These are phyloP conservation scores for Tetragnatha montana DNA, from an alignment of 2,888 invertebrate genomes.

Conservation along the genomic window DNA sequence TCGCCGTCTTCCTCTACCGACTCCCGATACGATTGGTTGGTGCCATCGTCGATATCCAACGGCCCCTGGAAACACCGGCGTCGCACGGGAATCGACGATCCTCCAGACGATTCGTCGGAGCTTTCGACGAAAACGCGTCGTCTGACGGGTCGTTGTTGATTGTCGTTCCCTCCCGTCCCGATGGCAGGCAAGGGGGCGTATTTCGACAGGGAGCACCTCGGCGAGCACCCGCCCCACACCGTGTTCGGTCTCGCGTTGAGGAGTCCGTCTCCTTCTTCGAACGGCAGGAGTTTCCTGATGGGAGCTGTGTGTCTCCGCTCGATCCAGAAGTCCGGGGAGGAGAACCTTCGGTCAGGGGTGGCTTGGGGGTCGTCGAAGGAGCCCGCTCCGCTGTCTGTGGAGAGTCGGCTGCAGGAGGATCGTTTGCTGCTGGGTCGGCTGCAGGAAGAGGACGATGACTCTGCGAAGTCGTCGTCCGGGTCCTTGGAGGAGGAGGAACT, in stretches of 20 bases:
- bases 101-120: too few relatives aligned
- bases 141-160: neutral
- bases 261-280: constrained; percentile 7
- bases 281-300: constrained; percentile 22
- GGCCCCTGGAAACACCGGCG: constrained; percentile 57
- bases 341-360: constrained; percentile 43
- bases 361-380: constrained; percentile 63
- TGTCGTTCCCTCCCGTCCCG: neutral
- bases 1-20: neutral
- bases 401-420: constrained; percentile 58
- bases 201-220: constrained; percentile 58
- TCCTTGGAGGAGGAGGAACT: neutral
- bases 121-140: neutral
- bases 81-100: constrained; percentile 40
- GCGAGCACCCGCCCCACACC: constrained; percentile 55
- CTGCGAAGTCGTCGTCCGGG: constrained; percentile 36
- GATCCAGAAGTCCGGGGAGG: constrained; percentile 58
- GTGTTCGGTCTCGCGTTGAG: constrained; percentile 53
- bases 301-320: constrained; percentile 65
- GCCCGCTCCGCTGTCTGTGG: constrained; percentile 62
- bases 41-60: constrained; percentile 31
- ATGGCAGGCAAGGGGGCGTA: constrained; percentile 66
- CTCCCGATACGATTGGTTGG: neutral
- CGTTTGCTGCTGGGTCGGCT: constrained; percentile 55
- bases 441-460: constrained; percentile 32